Base-by-base conservation (phyloP, 2,888 invertebrate genomes). In the Lepidocyrtinus sp. region DNA sequence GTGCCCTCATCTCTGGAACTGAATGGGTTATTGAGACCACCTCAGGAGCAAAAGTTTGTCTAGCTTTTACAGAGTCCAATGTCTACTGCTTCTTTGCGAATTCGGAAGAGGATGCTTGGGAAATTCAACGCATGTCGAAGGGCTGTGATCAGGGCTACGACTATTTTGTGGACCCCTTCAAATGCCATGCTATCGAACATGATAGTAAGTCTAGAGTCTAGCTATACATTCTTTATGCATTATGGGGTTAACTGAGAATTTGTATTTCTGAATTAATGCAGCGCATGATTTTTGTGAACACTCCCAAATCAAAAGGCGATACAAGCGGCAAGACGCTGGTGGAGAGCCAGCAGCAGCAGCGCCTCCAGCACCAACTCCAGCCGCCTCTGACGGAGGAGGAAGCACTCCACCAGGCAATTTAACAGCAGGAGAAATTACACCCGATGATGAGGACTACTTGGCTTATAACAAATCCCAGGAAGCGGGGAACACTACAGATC, bases 71-170 rank as follows among this genome's bases (percentile, higher is more conserved):
- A 1, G 45, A 67, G 19, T 27, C 50, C 0, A 24, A 75, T 17
- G 67, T 72, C 1, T 81, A 75, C 36, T 81, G 81, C n/a, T 75
- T 63, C 25, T 81, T 81, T 24, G 19, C 46, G 12, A 55, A 59
- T 1, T 7, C 17, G 1, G 67, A 26, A 17, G n/a, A 19, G n/a
- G 15, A 24, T 1, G 12, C 19, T 15, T 36, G 27, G 71, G 17
- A 19, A 15, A 15, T 69, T 19, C 19, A 22, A 9, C 15, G 2
- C 0, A 61, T 75, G 2, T 55, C 59, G n/a, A 25, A 27, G 25
- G 80, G 80, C n/a, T 80, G 80, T n/a, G 61, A 75, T n/a, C n/a
- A n/a, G 15, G 26, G 21, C 1, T 75, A 22, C 62, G 62, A 75
- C 22, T 75, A 68, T n/a, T 75, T 75, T 24, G 19, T 65, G 1